Evolutionary conservation across 2,113 vertebrate genomes (phyloP).

Genomic region (Cyanistes caeruleus): DNA sequence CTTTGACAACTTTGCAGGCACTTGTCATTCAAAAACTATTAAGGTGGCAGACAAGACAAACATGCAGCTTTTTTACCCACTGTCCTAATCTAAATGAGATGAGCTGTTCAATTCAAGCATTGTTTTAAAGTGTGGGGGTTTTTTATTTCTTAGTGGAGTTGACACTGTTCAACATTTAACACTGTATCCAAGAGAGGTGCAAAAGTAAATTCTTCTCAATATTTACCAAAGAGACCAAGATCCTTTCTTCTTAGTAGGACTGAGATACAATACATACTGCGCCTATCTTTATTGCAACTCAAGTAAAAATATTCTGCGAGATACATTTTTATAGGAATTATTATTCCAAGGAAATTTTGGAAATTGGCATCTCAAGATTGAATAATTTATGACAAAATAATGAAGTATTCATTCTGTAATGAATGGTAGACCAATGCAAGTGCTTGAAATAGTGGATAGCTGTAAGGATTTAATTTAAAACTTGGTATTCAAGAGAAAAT

Average conservation of each 20-base stretch:
- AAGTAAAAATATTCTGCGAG: neutral
- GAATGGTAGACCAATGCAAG: neutral
- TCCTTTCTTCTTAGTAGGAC: neutral
- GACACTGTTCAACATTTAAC: neutral
- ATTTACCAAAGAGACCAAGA: neutral
- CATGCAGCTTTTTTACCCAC: neutral
- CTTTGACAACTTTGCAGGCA: neutral
- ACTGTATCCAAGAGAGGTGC: neutral
- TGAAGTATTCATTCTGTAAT: neutral
- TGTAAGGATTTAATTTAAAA: slow-evolving; percentile 32
- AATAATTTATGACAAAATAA: neutral
- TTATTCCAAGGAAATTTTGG: neutral
- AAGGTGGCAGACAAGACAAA: neutral
- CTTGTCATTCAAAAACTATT: neutral
- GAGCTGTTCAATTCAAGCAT: neutral
- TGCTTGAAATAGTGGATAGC: neutral
- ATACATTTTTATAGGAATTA: neutral
- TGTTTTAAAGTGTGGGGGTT: neutral
- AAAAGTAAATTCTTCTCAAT: neutral
- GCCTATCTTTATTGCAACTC: neutral
- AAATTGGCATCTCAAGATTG: neutral
- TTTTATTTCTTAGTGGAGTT: neutral
- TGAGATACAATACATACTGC: neutral
- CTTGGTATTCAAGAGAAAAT: slow-evolving; percentile 39
- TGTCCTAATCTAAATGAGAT: neutral